Evolutionary conservation across 2,113 vertebrate species (phyloP).

Genomic region (Podiceps cristatus): DNA sequence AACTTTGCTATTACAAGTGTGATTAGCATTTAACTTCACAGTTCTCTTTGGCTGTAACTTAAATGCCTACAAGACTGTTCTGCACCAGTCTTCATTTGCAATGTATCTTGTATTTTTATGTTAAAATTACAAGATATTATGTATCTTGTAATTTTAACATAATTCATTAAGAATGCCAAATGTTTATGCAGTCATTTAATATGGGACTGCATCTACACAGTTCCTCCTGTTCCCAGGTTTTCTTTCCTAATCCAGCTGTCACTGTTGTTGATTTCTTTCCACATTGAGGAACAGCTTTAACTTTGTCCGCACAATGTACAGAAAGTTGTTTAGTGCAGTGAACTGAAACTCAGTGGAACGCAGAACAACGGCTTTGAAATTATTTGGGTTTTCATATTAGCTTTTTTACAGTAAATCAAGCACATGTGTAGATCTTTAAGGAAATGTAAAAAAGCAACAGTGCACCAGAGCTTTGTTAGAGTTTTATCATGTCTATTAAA

Average conservation of each 20-base stretch:
- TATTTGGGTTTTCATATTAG: neutral
- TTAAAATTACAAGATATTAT: too few relatives aligned
- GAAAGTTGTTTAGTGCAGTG: neutral
- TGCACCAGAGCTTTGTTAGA: neutral
- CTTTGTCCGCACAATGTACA: neutral
- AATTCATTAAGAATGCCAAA: neutral
- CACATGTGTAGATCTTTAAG: neutral
- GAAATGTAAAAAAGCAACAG: neutral
- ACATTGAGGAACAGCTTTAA: neutral
- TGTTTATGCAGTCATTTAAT: neutral
- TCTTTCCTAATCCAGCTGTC: neutral
- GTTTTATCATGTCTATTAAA: neutral
- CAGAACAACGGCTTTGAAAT: neutral
- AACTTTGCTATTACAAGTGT: neutral
- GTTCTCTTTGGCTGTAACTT: neutral
- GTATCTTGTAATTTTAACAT: neutral
- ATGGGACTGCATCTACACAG: neutral
- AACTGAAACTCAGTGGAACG: neutral
- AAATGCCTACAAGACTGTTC: neutral
- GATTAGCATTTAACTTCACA: neutral
- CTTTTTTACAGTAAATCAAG: neutral
- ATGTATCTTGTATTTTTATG: neutral
- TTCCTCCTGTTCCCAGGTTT: neutral
- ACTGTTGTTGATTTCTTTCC: neutral
- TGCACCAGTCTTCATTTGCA: neutral